These are phyloP conservation scores for Loxodonta africana DNA, from an alignment of 2,113 vertebrate species.

Conservation along the genomic window DNA sequence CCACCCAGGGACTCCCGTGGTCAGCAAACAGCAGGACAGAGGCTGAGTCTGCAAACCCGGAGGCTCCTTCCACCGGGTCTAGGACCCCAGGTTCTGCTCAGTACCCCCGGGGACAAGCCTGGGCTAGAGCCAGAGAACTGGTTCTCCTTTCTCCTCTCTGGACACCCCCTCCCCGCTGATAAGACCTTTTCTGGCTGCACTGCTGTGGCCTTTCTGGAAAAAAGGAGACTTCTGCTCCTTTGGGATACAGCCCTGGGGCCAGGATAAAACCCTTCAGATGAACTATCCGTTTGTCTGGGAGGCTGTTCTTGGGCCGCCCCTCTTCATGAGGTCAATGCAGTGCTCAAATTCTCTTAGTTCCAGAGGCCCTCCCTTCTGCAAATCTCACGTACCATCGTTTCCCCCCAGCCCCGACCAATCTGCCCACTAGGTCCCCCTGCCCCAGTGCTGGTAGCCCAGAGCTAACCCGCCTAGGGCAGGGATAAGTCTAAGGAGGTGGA, in stretches of 20 bases:
- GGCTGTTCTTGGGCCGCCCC: background rate
- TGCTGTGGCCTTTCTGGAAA: background rate
- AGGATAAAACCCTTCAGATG: background rate
- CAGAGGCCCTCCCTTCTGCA: background rate
- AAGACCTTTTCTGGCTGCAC: background rate
- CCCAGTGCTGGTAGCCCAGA: background rate
- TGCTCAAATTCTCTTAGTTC: background rate
- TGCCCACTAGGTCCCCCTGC: background rate
- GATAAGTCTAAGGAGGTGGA: background rate
- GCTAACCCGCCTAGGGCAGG: background rate
- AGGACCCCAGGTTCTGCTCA: background rate
- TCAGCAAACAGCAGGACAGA: background rate
- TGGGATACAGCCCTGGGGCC: background rate
- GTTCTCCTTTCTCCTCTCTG: background rate
- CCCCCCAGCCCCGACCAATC: background rate
- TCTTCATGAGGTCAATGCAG: background rate
- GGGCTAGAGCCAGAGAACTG: background rate
- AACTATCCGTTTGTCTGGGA: no score
- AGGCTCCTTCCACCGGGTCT: background rate
- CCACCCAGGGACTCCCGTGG: background rate
- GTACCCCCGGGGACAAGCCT: background rate
- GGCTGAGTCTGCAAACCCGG: background rate
- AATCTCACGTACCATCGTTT: background rate
- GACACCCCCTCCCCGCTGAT: background rate
- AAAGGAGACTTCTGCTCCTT: background rate